Evolutionary conservation across 2,888 invertebrate species (phyloP).

Genomic region (Eupithecia centaureata): DNA sequence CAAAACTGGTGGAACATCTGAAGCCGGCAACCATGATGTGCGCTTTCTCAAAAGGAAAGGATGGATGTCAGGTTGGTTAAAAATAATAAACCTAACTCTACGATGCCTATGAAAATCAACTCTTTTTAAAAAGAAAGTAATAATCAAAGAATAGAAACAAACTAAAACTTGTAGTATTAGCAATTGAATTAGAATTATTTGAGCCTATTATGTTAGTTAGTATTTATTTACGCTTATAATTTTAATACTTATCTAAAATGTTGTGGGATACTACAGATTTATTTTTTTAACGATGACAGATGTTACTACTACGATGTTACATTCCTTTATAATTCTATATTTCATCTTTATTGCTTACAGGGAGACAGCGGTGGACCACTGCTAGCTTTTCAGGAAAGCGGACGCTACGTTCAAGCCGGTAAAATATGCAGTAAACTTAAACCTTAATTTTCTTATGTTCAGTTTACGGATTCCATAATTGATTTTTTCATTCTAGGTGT

Average conservation of each 20-base stretch:
- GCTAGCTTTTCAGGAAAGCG: constrained; percentile 77
- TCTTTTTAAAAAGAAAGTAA: no score
- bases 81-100: background rate
- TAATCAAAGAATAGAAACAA: no score
- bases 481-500: constrained; percentile 74
- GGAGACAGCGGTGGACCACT: constrained; percentile 88
- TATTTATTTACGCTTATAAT: no score
- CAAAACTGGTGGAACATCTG: constrained; percentile 72
- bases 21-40: constrained; percentile 84
- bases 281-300: background rate
- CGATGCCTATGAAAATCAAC: background rate
- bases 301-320: no score
- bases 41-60: constrained; percentile 84
- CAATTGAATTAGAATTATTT: no score
- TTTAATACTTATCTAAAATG: no score
- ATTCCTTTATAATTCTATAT: background rate
- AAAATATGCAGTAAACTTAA: background rate
- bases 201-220: no score
- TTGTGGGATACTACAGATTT: background rate
- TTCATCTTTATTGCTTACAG: constrained; percentile 60
- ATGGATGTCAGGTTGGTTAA: constrained; percentile 85
- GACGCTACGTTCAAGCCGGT: constrained; percentile 85
- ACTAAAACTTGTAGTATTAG: no score
- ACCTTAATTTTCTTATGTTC: background rate
- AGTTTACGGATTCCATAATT: background rate